Percentiles rank a stretch among this genome's conserved stretches.
Evolutionary conservation across 1,140 invertebrate species (phyloP).

Genomic region (Eupeodes corollae): DNA sequence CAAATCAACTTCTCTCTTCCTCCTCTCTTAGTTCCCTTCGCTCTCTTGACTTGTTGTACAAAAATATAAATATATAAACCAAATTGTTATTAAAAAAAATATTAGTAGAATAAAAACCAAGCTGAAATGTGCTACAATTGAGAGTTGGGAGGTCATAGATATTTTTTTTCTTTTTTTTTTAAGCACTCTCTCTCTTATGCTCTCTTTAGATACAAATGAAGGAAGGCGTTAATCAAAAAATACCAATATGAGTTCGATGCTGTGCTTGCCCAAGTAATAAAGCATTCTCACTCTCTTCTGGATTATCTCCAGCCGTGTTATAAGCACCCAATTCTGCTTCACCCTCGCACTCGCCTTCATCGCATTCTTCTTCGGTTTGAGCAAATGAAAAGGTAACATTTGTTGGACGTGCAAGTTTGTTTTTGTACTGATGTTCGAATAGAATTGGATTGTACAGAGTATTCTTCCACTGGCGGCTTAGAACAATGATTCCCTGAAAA

Average conservation of each 20-base stretch:
- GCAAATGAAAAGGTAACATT: conserved; percentile 82
- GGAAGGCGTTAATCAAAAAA: conserved; percentile 35
- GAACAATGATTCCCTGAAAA: conserved; percentile 71
- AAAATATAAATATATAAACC: too few species aligned
- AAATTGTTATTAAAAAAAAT: too few species aligned
- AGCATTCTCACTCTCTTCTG: conserved; percentile 38
- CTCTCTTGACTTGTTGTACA: too few species aligned
- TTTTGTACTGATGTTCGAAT: conserved; percentile 81
- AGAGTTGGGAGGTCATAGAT: too few species aligned
- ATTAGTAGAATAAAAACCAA: background rate
- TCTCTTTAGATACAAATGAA: too few species aligned
- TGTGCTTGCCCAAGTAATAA: conserved; percentile 39
- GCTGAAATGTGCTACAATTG: conserved; percentile 3
- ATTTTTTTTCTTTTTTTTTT: too few species aligned
- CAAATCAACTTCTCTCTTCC: too few species aligned
- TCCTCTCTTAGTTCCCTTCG: too few species aligned
- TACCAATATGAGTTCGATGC: conserved; percentile 39
- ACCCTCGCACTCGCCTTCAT: conserved; percentile 34
- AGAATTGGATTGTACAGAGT: conserved; percentile 86
- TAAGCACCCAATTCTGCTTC: conserved; percentile 29
- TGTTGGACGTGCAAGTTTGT: conserved; percentile 64
- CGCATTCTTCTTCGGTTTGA: conserved; percentile 55
- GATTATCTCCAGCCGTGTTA: conserved; percentile 33
- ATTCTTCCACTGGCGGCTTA: conserved; percentile 95
- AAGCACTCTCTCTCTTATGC: too few species aligned